Evolutionary conservation across 1,140 invertebrate genomes (phyloP).

Genomic region (Drosophila mauritiana): DNA sequence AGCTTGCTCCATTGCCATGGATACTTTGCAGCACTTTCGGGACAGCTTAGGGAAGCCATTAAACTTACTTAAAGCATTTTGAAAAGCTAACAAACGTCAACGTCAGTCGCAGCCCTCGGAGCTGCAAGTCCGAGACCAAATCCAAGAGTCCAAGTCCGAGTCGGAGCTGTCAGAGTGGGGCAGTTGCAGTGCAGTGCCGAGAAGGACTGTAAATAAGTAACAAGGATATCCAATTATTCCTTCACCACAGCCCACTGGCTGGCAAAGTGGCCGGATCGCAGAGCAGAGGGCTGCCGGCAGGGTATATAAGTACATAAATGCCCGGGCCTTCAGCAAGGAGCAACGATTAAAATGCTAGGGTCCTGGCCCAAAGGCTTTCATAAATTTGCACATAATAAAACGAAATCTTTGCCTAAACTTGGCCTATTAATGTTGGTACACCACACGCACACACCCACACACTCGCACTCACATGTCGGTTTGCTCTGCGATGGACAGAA

Average conservation of each 20-base stretch:
- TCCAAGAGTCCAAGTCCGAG: slow-evolving; percentile 22
- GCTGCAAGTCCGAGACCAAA: slow-evolving; percentile 20
- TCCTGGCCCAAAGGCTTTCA: slow-evolving; percentile 68
- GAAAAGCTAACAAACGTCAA: slow-evolving; percentile 73
- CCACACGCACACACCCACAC: slow-evolving; percentile 29
- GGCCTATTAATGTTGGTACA: slow-evolving; percentile 68
- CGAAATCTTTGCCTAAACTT: slow-evolving; percentile 77
- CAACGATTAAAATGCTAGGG: slow-evolving; percentile 67
- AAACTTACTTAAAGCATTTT: slow-evolving; percentile 78
- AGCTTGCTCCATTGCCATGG: slow-evolving; percentile 20
- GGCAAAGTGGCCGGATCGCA: slow-evolving; percentile 1
- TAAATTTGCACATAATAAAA: slow-evolving; percentile 81
- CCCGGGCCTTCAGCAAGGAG: slow-evolving; percentile 12
- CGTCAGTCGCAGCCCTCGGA: slow-evolving; percentile 57
- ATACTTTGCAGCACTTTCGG: slow-evolving; percentile 57
- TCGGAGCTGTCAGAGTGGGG: slow-evolving; percentile 26
- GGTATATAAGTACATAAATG: slow-evolving; percentile 45
- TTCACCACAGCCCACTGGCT: slow-evolving; percentile 44
- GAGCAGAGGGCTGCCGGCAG: neutral
- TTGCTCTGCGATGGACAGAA: slow-evolving; percentile 34
- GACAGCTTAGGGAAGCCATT: slow-evolving; percentile 73
- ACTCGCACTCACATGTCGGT: slow-evolving; percentile 11
- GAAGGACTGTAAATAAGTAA: slow-evolving; percentile 69
- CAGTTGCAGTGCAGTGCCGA: slow-evolving; percentile 21
- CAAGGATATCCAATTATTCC: slow-evolving; percentile 81